Percentiles rank a stretch among this genome's conserved stretches.
Evolutionary conservation across 2,797 vertebrate genomes (phyloP).

Genomic region (Melopsittacus undulatus): DNA sequence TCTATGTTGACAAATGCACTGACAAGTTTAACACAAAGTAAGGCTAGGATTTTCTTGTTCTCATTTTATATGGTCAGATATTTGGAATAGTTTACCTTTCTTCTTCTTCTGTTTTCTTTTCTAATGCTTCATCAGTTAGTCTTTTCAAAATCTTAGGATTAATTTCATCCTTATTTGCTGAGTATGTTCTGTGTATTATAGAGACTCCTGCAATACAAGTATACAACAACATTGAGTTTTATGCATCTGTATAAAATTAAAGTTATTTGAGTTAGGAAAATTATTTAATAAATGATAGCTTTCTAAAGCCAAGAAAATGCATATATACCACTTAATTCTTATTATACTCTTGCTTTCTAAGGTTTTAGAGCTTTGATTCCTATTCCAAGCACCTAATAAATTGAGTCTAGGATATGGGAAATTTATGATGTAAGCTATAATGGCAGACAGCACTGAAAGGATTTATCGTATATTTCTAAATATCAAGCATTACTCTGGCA

Average conservation of each 20-base stretch:
- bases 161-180: constrained; percentile 80
- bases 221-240: constrained; percentile 23
- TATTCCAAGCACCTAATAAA: background rate
- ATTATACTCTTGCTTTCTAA: background rate
- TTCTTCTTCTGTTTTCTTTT: constrained; percentile 47
- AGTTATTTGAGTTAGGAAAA: background rate
- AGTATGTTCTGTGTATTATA: constrained; percentile 83
- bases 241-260: background rate
- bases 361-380: background rate
- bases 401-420: background rate
- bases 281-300: background rate
- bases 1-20: background rate
- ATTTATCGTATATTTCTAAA: background rate
- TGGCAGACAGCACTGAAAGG: background rate
- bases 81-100: constrained; percentile 73
- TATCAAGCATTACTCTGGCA: background rate
- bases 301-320: background rate
- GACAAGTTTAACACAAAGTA: background rate
- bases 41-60: background rate
- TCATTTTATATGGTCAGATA: background rate
- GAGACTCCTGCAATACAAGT: constrained; percentile 73
- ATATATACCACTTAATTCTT: background rate
- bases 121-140: constrained; percentile 68
- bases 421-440: background rate
- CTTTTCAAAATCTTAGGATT: constrained; percentile 74